Percentiles rank a stretch among this genome's conserved stretches.
Conservation (phyloP, 2,888 invertebrate species). For the Halictus quadricinctus region DNA sequence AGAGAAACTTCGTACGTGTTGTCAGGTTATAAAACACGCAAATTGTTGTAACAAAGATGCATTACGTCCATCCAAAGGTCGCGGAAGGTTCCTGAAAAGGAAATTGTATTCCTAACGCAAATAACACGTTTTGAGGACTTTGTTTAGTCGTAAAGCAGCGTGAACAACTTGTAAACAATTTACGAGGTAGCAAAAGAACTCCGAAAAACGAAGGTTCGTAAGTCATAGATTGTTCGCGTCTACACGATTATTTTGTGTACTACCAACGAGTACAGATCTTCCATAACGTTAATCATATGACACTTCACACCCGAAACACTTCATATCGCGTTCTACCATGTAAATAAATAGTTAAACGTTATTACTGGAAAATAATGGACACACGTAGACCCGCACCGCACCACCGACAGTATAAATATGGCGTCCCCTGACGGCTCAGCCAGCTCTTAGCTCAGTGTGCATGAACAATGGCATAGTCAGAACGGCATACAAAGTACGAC, state of each 20-base stretch:
- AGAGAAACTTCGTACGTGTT: conserved; percentile 56
- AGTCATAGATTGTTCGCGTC: conserved; percentile 60
- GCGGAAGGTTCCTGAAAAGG: conserved; percentile 55
- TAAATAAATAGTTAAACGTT: conserved; percentile 70
- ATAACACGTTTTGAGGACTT: conserved; percentile 31
- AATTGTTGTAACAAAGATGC: conserved; percentile 58
- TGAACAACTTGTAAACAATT: conserved; percentile 65
- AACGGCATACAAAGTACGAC: neutral
- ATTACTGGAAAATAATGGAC: conserved; percentile 66
- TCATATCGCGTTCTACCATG: conserved; percentile 35
- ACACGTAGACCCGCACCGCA: conserved; percentile 66
- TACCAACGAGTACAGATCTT: conserved; percentile 19
- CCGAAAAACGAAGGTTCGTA: conserved; percentile 55
- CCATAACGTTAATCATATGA: conserved; percentile 6
- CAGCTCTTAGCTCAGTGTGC: conserved; percentile 2
- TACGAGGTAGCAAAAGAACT: conserved; percentile 48
- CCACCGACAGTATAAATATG: conserved; percentile 70
- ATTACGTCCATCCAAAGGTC: conserved; percentile 51
- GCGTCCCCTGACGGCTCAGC: conserved; percentile 56
- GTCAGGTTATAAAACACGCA: conserved; percentile 73
- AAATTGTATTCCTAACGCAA: conserved; percentile 53
- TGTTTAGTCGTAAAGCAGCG: conserved; percentile 37
- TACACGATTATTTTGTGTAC: conserved; percentile 18
- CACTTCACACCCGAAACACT: conserved; percentile 39
- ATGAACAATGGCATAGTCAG: conserved; percentile 6